These are phyloP conservation scores for Diarsia rubi DNA, from an alignment of 2,888 invertebrate genomes.

Conservation along the genomic window DNA sequence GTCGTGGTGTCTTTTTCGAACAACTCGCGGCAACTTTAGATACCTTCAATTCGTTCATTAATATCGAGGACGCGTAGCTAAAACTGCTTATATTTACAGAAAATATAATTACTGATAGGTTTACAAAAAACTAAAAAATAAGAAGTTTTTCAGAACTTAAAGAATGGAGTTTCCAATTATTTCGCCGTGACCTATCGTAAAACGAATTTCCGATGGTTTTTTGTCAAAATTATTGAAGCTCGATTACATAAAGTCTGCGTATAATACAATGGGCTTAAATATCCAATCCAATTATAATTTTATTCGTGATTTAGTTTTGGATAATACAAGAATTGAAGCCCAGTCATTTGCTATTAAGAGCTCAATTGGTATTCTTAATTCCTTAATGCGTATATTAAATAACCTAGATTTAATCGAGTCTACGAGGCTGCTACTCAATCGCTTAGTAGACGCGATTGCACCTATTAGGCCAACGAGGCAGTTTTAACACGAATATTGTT, in stretches of 20 bases:
- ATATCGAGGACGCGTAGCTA: neutral
- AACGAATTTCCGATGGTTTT: neutral
- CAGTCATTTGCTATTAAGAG: neutral
- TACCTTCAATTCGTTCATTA: neutral
- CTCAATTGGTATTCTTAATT: neutral
- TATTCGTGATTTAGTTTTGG: constrained; percentile 14
- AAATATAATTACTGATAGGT: too few species aligned
- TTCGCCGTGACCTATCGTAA: neutral
- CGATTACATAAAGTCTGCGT: neutral
- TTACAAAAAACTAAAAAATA: neutral
- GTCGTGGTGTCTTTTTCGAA: too few species aligned
- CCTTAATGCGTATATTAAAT: too few species aligned
- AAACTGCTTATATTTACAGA: neutral
- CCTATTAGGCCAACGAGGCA: too few species aligned
- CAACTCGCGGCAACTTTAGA: neutral
- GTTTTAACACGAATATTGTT: too few species aligned
- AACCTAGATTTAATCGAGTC: too few species aligned
- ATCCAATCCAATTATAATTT: constrained; percentile 33
- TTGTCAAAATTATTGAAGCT: constrained; percentile 2
- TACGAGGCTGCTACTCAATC: too few species aligned
- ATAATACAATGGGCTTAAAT: constrained; percentile 4
- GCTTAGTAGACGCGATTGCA: too few species aligned
- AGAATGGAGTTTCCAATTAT: constrained; percentile 2
- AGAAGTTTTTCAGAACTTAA: neutral
- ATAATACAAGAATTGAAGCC: neutral